phyloP scores from a whole-genome alignment of 2,797 vertebrate species.

The Spheniscus humboldti region DNA sequence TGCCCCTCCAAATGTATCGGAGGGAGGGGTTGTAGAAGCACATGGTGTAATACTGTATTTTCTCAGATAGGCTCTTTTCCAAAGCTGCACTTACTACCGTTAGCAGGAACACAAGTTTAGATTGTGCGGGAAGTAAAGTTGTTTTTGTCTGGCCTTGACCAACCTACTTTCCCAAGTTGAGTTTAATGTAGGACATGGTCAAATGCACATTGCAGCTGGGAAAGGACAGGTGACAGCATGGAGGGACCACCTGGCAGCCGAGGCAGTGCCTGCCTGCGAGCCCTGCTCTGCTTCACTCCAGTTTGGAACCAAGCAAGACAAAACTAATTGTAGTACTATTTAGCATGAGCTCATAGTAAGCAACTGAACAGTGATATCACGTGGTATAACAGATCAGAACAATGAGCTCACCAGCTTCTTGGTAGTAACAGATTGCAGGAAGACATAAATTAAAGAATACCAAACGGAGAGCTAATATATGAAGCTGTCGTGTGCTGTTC shows the following conservation, averaged over 20 bases:
- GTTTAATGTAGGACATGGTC: background rate
- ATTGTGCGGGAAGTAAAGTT: background rate
- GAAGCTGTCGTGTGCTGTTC: background rate
- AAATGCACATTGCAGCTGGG: background rate
- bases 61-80: background rate
- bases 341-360: background rate
- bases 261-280: rapidly evolving
- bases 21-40: background rate
- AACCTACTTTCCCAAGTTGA: background rate
- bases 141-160: background rate
- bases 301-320: background rate
- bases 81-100: background rate
- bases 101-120: background rate
- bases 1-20: background rate
- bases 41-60: background rate
- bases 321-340: background rate
- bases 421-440: background rate
- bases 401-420: background rate
- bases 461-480: rapidly evolving
- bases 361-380: background rate
- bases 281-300: rapidly evolving
- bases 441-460: background rate
- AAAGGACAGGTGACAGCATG: rapidly evolving
- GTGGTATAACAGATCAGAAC: background rate
- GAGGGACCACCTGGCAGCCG: background rate